Conservation (phyloP, 1,140 invertebrate genomes). For the Drosophila kepulauana region DNA sequence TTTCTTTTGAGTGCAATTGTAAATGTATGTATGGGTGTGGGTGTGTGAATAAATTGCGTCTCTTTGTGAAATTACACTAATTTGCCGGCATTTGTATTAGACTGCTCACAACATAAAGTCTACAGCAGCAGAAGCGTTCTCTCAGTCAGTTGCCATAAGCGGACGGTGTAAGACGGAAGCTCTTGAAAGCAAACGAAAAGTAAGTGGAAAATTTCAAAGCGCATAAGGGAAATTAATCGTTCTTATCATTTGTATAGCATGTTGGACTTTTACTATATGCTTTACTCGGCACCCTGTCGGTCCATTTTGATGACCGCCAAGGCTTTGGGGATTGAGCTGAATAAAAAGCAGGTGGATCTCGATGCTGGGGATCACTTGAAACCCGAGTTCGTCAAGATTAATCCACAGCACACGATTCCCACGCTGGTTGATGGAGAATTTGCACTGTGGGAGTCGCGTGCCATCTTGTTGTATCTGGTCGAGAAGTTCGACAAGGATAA, state of each 20-base stretch:
- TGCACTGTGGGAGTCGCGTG: constrained; percentile 89
- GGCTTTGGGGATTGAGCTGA: constrained; percentile 89
- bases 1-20: not conserved
- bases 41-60: no score
- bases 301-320: constrained; percentile 89
- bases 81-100: not conserved
- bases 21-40: not conserved
- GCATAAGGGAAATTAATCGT: not conserved
- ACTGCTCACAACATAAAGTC: not conserved
- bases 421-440: constrained; percentile 89
- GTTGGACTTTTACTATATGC: constrained; percentile 88
- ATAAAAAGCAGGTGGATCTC: constrained; percentile 89
- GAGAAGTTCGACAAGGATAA: constrained; percentile 90
- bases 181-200: not conserved
- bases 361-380: constrained; percentile 88
- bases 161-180: not conserved
- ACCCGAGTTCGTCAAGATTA: constrained; percentile 90
- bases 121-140: not conserved
- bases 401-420: constrained; percentile 88
- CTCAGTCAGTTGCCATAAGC: constrained; percentile 9
- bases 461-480: constrained; percentile 90
- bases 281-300: constrained; percentile 89
- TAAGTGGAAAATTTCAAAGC: not conserved
- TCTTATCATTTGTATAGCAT: constrained; percentile 23
- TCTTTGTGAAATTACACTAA: not conserved